A percentile compares a stretch with the other conserved stretches of the same genome.
Evolutionary conservation across 1,140 invertebrate genomes (phyloP).

Genomic region (Mya arenaria): DNA sequence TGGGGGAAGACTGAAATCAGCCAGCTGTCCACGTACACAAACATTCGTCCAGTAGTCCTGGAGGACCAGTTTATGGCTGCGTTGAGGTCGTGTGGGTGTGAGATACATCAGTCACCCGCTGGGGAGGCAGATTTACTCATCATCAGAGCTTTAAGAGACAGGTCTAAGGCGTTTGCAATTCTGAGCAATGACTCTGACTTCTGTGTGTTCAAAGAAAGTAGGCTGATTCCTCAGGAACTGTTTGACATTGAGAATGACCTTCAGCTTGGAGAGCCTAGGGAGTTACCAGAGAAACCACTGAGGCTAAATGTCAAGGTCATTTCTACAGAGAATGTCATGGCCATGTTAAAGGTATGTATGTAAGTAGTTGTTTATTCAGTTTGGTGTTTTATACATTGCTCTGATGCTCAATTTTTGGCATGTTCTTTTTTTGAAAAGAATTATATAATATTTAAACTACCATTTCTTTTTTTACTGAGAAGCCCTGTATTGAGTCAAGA

Average conservation of each 20-base stretch:
- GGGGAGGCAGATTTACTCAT: constrained; percentile 76
- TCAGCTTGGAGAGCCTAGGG: constrained; percentile 59
- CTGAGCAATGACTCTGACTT: constrained; percentile 79
- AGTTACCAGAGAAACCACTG: constrained; percentile 67
- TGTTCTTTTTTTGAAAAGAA: too few relatives aligned
- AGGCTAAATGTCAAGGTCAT: constrained; percentile 71
- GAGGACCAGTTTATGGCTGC: constrained; percentile 71
- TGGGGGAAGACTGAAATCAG: constrained; percentile 54
- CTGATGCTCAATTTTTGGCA: too few relatives aligned
- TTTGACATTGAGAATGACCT: constrained; percentile 77
- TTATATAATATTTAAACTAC: too few relatives aligned
- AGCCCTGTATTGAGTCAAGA: too few relatives aligned
- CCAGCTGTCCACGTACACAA: constrained; percentile 57
- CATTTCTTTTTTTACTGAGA: too few relatives aligned
- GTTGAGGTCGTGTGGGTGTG: constrained; percentile 71
- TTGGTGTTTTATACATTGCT: background rate
- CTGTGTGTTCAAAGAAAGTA: constrained; percentile 73
- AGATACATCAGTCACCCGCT: constrained; percentile 63
- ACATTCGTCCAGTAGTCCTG: constrained; percentile 68
- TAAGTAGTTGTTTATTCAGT: background rate
- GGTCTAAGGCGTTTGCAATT: constrained; percentile 73
- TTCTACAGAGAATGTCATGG: constrained; percentile 63
- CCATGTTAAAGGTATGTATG: constrained; percentile 69
- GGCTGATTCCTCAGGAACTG: constrained; percentile 70
- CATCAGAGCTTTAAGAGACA: constrained; percentile 67